phyloP scores from a whole-genome alignment of 2,888 invertebrate species.

The Bugulina stolonifera region DNA sequence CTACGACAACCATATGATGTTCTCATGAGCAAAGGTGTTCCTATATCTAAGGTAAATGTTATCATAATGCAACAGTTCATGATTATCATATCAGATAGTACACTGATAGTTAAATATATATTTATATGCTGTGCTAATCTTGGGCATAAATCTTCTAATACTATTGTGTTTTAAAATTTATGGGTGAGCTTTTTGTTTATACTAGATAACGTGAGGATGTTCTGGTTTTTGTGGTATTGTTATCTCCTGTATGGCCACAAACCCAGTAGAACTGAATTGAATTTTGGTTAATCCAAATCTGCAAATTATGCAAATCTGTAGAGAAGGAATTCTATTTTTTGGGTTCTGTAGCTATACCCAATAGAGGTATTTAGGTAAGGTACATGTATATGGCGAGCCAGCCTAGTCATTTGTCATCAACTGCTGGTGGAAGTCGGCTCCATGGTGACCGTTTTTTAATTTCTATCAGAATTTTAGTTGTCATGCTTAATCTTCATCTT shows the following conservation, averaged over 20 bases:
- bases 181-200: no score
- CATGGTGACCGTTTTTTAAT: constrained; percentile 1
- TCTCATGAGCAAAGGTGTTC: constrained; percentile 81
- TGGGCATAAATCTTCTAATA: background rate
- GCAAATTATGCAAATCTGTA: constrained; percentile 15
- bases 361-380: no score
- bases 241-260: background rate
- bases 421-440: background rate
- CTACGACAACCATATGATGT: constrained; percentile 81
- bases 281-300: no score
- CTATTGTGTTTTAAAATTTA: background rate
- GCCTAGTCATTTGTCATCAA: no score
- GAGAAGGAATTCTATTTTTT: background rate
- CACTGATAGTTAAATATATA: no score
- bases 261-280: background rate
- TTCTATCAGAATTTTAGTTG: background rate
- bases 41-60: constrained; percentile 78
- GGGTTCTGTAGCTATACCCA: background rate
- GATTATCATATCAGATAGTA: no score
- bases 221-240: background rate
- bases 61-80: no score
- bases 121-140: background rate
- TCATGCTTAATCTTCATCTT: background rate
- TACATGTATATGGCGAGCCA: no score
- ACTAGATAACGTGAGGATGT: no score